Percentiles rank a stretch among this genome's conserved stretches.
Evolutionary conservation across 2,797 vertebrate genomes (phyloP).

Genomic region (Chelmon rostratus): DNA sequence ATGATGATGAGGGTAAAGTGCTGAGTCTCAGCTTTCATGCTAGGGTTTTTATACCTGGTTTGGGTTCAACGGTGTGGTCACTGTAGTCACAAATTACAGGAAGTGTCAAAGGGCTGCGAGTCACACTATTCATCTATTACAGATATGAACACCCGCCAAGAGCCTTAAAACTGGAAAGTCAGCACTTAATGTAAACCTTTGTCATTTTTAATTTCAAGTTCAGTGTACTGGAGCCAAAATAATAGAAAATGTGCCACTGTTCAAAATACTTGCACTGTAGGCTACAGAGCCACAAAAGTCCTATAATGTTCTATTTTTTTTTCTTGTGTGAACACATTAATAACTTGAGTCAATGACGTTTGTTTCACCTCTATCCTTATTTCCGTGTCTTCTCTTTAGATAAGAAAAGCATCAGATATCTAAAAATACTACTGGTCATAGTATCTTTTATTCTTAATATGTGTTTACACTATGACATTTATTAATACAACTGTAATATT

Average conservation of each 20-base stretch:
- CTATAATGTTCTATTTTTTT: no score
- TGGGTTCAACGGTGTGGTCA: no score
- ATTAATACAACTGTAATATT: no score
- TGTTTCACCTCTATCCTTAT: no score
- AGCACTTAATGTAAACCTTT: constrained; percentile 6
- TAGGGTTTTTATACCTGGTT: not conserved
- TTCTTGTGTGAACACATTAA: no score
- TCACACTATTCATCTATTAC: not conserved
- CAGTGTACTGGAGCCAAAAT: not conserved
- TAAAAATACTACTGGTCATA: no score
- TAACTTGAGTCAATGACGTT: no score
- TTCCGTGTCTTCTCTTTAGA: no score
- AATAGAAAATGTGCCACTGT: not conserved
- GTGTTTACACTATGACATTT: no score
- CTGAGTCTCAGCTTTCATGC: not conserved
- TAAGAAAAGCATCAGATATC: no score
- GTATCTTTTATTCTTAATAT: no score
- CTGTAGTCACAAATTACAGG: not conserved
- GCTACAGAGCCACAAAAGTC: no score
- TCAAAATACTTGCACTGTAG: not conserved
- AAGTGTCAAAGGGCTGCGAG: not conserved
- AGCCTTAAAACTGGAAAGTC: not conserved
- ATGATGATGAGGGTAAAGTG: not conserved
- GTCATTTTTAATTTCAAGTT: constrained; percentile 1
- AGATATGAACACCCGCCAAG: not conserved